Evolutionary conservation across 2,113 vertebrate species (phyloP), one percentile per base, ranked within the genome.

Genomic region (Petromus typicus): DNA sequence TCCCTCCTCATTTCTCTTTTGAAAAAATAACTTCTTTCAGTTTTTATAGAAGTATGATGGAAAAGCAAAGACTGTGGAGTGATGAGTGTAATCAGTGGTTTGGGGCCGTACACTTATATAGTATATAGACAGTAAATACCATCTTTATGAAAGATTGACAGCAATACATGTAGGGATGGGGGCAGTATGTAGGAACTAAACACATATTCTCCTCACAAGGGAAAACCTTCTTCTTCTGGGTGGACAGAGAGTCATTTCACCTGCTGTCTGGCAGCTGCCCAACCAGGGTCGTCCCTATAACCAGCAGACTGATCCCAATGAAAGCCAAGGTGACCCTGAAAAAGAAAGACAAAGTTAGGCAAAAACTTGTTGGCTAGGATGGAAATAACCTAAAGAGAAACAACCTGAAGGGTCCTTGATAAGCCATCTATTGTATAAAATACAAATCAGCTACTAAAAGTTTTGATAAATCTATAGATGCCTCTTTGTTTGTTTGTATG

Each of bases 281-380:
- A 25, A 99, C 99, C 37, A 98, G 5, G 0, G 98, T 98, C 0
- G 99, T 99, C 93, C 99, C 99, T 5, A 99, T 95, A 69, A 99
- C 99, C 97, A 99, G 98, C 98, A 99, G 99, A 11, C 97, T 98
- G 94, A 99, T 98, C 56, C 99, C 99, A 56, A 99, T 99, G 92
- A 98, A 27, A 96, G 99, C 99, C 1, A 99, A 98, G 30, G 99
- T 99, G 51, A 99, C 90, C 92, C 99, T 99, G 96, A 64, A 97
- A 95, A 78, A 90, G 7, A 97, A 97, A 89, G 0, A 93, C 85
- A 96, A 23, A 22, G 12, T 5, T 63, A 81, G n/a, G 34, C 20
- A 63, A 67, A 95, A 48, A 2, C 76, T 40, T 67, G 30, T 13
- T 16, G 13, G 84, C 56, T 0, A n/a, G 10, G 3, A 89, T 51